phyloP scores from a whole-genome alignment of 2,888 invertebrate species.

The Tanypteryx hageni region DNA sequence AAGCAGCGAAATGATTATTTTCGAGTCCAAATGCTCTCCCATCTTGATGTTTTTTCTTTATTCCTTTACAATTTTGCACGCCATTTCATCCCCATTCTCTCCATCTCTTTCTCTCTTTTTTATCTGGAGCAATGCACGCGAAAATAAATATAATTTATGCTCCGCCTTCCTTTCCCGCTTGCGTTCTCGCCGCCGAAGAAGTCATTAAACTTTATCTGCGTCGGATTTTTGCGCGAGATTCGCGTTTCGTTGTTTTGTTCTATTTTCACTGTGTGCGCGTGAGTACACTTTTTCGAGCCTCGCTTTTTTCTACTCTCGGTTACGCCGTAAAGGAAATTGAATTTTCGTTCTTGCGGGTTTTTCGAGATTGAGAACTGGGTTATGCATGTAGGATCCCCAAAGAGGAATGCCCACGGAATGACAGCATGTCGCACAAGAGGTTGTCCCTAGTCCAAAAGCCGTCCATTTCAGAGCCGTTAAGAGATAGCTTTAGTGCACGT shows the following conservation, averaged over 20 bases:
- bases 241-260: conserved; percentile 17
- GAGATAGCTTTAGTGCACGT: too few relatives aligned
- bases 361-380: conserved; percentile 10
- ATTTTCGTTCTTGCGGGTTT: neutral
- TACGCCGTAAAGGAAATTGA: conserved; percentile 19
- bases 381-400: neutral
- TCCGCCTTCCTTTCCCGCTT: neutral
- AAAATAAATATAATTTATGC: conserved; percentile 43
- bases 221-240: neutral
- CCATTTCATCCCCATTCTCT: neutral
- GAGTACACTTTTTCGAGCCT: neutral
- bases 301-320: neutral
- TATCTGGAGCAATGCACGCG: neutral
- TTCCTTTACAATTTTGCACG: neutral
- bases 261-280: neutral
- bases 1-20: conserved; percentile 56
- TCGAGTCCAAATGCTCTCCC: neutral
- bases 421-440: neutral
- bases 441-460: too few relatives aligned
- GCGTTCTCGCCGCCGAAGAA: conserved; percentile 28
- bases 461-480: too few relatives aligned
- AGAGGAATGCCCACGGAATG: neutral
- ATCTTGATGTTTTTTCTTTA: neutral
- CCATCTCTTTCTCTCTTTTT: neutral
- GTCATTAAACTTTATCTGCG: conserved; percentile 53